Evolutionary conservation across 2,113 vertebrate genomes (phyloP), one percentile per base, ranked within the genome.

Genomic region (Semnopithecus entellus): DNA sequence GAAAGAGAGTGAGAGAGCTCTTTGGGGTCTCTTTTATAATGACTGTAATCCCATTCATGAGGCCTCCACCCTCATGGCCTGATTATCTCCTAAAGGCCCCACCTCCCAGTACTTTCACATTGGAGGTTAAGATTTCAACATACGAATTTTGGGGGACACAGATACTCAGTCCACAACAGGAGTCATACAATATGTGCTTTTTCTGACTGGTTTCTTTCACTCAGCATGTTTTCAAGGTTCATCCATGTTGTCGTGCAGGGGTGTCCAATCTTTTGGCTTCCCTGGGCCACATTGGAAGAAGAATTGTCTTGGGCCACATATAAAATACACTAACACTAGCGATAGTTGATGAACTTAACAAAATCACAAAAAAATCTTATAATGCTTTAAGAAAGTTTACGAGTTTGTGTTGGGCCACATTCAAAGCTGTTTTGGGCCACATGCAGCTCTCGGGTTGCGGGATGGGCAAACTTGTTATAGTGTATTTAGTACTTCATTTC

Each of bases 161-260:
- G 35, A 16, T 64, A 70, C 4, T 70, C 22, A 52, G 20, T 70
- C 22, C 13, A 17, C n/a, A 48, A 70, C 22, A 86, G 50, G 11
- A 55, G 50, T 88, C 59, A 70, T 75, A 61, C 5, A 89, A 22
- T 80, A 11, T 80, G 16, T 90, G 61, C 48, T 84, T 92, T 92
- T 89, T 80, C 45, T 90, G 66, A 73, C 55, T 80, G 40, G 27
- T 43, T 52, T 86, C 73, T 93, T 90, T 95, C 27, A 68, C 75
- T 81, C 50, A 81, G 38, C 27, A 23, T 90, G 3, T 92, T 90
- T 86, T 95, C 50, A 96, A 75, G 64, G 17, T 86, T 90, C 40
- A 86, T 90, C 66, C 13, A 52, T 82, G 40, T 81, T 30, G 16
- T 90, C 59, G 55, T 68, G n/a, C 61, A 64, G 61, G 61, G 13